Percentiles rank a stretch among this genome's conserved stretches.
Conservation (phyloP, 2,797 vertebrate genomes). For the Artibeus lituratus region DNA sequence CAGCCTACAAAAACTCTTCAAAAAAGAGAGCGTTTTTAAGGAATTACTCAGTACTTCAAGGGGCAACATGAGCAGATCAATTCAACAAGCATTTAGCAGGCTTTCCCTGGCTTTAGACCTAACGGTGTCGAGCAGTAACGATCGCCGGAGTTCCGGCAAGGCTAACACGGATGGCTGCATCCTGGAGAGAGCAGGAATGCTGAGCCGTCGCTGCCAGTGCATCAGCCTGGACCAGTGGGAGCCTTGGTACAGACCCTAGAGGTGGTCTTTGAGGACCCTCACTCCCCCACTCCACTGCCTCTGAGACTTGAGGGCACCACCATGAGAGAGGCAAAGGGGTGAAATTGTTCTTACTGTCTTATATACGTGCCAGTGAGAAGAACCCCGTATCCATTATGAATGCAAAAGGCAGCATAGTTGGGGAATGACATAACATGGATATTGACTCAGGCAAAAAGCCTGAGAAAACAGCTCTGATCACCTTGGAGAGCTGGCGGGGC, state of each 20-base stretch:
- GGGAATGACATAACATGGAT: neutral
- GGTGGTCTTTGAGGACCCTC: neutral
- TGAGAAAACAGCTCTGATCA: neutral
- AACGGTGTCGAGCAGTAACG: neutral
- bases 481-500: neutral
- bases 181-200: neutral
- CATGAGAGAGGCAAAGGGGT: neutral
- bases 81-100: neutral
- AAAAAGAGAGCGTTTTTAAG: conserved; percentile 5
- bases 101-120: neutral
- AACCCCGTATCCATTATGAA: neutral
- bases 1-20: conserved; percentile 4
- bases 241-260: neutral
- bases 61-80: neutral
- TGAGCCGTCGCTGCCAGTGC: neutral
- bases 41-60: neutral
- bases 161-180: neutral
- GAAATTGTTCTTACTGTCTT: neutral
- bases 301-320: neutral
- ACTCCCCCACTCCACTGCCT: neutral
- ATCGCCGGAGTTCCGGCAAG: neutral
- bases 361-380: neutral
- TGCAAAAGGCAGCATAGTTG: neutral
- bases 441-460: neutral
- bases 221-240: neutral